Conservation (phyloP, 2,888 invertebrate genomes). For the Andrena praecox region DNA sequence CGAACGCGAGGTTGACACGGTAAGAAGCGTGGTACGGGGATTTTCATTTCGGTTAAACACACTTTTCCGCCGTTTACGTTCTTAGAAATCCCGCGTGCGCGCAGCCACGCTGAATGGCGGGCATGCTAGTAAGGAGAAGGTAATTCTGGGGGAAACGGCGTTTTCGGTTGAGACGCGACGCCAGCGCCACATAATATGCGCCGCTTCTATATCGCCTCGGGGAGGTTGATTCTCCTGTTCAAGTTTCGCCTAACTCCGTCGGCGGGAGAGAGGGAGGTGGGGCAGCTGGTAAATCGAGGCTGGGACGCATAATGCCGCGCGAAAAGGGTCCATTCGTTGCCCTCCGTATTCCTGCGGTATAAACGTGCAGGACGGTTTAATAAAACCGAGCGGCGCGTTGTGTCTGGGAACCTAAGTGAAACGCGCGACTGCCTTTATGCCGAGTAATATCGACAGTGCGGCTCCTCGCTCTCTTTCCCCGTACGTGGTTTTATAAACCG, state of each 20-base stretch:
- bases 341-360: constrained; percentile 36
- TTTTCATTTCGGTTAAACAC: constrained; percentile 33
- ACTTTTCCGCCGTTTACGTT: constrained; percentile 14
- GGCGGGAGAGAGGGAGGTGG: too few relatives aligned
- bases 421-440: constrained; percentile 46
- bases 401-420: constrained; percentile 53
- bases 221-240: constrained; percentile 41
- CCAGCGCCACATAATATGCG: constrained; percentile 24
- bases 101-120: constrained; percentile 17
- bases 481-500: constrained; percentile 22
- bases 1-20: too few relatives aligned
- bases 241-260: constrained; percentile 41
- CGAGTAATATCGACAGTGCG: constrained; percentile 44
- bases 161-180: constrained; percentile 30
- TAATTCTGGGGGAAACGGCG: constrained; percentile 37
- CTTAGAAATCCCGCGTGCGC: constrained; percentile 33
- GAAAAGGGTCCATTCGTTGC: constrained; percentile 36
- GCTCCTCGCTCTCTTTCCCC: neutral
- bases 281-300: constrained; percentile 49
- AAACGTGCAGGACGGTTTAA: constrained; percentile 54
- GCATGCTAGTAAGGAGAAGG: constrained; percentile 16
- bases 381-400: constrained; percentile 40
- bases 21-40: neutral
- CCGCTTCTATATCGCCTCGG: neutral
- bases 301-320: constrained; percentile 35